Percentiles rank a stretch among this genome's conserved stretches.
phyloP scores from a whole-genome alignment of 2,888 invertebrate genomes.

The Scrobipalpa atriplicella region DNA sequence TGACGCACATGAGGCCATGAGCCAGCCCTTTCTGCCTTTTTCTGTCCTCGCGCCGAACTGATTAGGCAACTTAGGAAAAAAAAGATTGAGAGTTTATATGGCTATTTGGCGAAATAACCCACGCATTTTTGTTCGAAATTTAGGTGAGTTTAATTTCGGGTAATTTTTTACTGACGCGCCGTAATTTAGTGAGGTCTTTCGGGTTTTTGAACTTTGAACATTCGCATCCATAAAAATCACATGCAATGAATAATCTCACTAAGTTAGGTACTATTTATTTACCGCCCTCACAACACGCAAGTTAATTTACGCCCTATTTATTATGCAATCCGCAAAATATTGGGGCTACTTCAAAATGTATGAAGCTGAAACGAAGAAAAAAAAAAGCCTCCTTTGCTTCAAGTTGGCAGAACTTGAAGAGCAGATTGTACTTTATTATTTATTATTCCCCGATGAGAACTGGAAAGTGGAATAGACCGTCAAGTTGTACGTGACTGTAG shows the following conservation, averaged over 20 bases:
- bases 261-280: too few relatives aligned
- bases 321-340: conserved; percentile 14
- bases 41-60: conserved; percentile 52
- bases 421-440: conserved; percentile 69
- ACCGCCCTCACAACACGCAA: not conserved
- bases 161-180: not conserved
- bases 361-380: conserved; percentile 24
- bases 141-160: conserved; percentile 1
- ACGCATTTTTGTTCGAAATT: not conserved
- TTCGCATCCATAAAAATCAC: not conserved
- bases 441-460: conserved; percentile 74
- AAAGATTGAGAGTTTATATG: conserved; percentile 38
- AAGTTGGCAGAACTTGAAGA: conserved; percentile 35
- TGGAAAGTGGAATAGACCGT: conserved; percentile 73
- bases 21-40: conserved; percentile 50
- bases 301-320: not conserved
- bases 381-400: conserved; percentile 23
- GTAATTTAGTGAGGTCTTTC: not conserved
- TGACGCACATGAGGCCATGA: conserved; percentile 55
- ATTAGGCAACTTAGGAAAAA: conserved; percentile 41
- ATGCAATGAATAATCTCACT: too few relatives aligned
- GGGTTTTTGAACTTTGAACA: not conserved
- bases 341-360: conserved; percentile 12
- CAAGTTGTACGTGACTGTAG: conserved; percentile 69
- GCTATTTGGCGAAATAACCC: conserved; percentile 27